A percentile compares a stretch with the other conserved stretches of the same genome.
Conservation (phyloP, 2,113 vertebrate species). For the Neoarius graeffei region DNA sequence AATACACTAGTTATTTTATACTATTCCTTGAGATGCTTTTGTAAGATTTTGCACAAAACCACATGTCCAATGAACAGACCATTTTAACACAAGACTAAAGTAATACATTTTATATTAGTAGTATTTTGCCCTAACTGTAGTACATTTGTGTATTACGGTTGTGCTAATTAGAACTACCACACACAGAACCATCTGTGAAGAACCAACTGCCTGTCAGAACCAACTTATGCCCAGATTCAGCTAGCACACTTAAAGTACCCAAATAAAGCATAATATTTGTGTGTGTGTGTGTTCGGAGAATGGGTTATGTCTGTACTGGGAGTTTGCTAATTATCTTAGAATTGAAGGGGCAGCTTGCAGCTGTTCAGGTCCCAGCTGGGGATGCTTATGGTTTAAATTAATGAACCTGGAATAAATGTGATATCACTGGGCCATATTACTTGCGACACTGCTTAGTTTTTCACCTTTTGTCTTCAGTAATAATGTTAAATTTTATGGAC, state of each 20-base stretch:
- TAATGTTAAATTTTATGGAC: not conserved
- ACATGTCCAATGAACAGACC: not conserved
- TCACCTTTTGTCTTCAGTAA: conserved; percentile 2
- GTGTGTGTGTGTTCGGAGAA: not conserved
- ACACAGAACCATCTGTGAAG: not conserved
- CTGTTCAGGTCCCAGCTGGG: conserved; percentile 43
- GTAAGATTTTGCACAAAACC: not conserved
- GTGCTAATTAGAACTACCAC: not conserved
- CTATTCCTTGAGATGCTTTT: not conserved
- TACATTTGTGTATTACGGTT: not conserved
- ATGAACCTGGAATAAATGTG: conserved; percentile 28
- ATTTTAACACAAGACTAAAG: not conserved
- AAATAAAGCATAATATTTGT: not conserved
- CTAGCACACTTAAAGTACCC: not conserved
- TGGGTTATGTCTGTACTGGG: conserved; percentile 17
- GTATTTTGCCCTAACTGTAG: not conserved
- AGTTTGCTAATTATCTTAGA: conserved; percentile 42
- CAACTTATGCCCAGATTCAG: not conserved
- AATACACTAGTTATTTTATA: no score
- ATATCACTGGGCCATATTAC: not conserved
- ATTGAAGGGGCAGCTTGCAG: conserved; percentile 38
- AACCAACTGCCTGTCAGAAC: no score
- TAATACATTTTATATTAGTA: not conserved
- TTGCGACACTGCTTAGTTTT: not conserved
- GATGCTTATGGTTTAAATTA: conserved; percentile 29